Percentiles rank a stretch among this genome's conserved stretches.
These are phyloP conservation scores for Muricea muricata DNA, from an alignment of 92 coral and sea anemone genomes.

Conservation along the genomic window DNA sequence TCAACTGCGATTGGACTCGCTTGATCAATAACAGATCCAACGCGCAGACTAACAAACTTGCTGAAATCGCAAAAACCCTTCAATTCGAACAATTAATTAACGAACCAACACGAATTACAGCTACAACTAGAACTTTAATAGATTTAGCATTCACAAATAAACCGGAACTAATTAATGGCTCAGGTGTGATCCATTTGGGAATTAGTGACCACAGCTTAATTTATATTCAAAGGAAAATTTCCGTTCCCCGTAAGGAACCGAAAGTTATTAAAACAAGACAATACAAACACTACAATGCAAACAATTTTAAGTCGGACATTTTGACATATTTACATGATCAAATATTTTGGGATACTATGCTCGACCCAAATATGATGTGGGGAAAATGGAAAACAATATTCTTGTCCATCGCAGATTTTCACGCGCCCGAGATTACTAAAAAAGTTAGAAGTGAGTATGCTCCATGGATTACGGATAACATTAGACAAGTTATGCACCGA, in stretches of 20 bases:
- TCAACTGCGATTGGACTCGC: not conserved
- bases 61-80: not conserved
- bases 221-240: too few relatives aligned
- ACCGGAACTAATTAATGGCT: not conserved
- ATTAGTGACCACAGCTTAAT: too few relatives aligned
- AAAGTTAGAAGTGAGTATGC: slow-evolving; percentile 10
- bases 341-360: too few relatives aligned
- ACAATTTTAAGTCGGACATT: too few relatives aligned
- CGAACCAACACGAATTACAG: not conserved
- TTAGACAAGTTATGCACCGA: not conserved
- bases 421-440: slow-evolving; percentile 16
- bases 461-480: not conserved
- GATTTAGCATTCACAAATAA: not conserved
- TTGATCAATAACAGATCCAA: not conserved
- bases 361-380: slow-evolving; percentile 23
- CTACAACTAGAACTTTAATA: not conserved
- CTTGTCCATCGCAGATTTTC: not conserved
- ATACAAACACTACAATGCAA: too few relatives aligned
- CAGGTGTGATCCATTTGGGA: too few relatives aligned
- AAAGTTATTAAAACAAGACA: too few relatives aligned
- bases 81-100: slow-evolving; percentile 1
- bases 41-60: not conserved
- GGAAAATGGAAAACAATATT: slow-evolving; percentile 24
- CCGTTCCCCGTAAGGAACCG: too few relatives aligned
- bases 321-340: too few relatives aligned